Evolutionary conservation across 2,888 invertebrate species (phyloP), one percentile per base, ranked within the genome.

Genomic region (Clivina fossor): DNA sequence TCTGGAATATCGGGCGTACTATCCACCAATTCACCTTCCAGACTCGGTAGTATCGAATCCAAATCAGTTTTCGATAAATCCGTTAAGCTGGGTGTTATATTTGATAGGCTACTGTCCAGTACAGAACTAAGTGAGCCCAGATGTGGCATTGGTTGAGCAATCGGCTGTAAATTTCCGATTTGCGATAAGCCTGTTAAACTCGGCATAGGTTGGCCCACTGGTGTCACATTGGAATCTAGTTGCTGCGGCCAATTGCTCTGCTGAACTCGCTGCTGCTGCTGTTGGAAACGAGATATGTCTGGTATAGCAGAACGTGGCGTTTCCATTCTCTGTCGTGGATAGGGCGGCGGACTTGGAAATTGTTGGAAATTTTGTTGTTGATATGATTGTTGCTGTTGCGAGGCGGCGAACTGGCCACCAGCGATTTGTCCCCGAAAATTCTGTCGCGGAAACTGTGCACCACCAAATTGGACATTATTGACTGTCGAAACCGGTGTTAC

Each of bases 41-140:
- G 70, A 24, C 79, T 78, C 11, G 83, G 83, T 67, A 86, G 73
- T 63, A 86, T 73, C 64, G 83, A 83, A 65, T 86, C 86, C 51
- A 86, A 75, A 69, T 85, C 86, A 57, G 63, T 59, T 59, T 71
- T 73, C 8, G 71, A 66, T 38, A 75, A 61, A 61, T 75, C 75
- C 3, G 74, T 71, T 30, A 75, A 60, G 19, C 74, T 68, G 15
- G 75, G 73, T 28, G 72, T 71, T 40, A 75, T 63, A 60, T 73
- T 72, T 56, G 72, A 65, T n/a, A 75, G 60, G 32, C 61, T 53
- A 9, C 22, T 46, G n/a, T 56, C 56, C 11, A 56, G n/a, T 15
- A 50, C 44, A 53, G 69, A 69, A 62, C 61, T 66, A 32, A 66
- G 64, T 22, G 68, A 70, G 11, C 58, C 61, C 49, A 54, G 59